These are phyloP conservation scores for Meteorus colon DNA, from an alignment of 2,888 invertebrate species.

Conservation along the genomic window DNA sequence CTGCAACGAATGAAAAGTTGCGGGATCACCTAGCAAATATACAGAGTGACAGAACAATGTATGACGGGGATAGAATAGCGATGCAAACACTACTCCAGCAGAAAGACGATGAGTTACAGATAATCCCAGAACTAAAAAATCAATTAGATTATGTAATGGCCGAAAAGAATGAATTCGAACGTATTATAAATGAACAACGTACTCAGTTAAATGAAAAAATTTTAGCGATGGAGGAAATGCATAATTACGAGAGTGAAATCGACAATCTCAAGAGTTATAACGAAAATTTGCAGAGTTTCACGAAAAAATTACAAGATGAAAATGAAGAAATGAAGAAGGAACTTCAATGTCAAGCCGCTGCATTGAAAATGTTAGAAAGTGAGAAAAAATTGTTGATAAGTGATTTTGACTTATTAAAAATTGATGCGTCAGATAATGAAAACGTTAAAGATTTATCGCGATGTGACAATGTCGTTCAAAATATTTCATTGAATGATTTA, in stretches of 20 bases:
- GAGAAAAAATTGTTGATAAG: neutral
- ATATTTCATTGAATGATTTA: neutral
- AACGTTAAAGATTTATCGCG: neutral
- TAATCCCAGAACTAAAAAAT: slow-evolving; percentile 27
- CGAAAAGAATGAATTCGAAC: slow-evolving; percentile 33
- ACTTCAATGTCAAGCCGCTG: neutral
- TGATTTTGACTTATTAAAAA: slow-evolving; percentile 26
- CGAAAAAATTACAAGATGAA: slow-evolving; percentile 37
- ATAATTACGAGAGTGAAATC: slow-evolving; percentile 42
- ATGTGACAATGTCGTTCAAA: neutral
- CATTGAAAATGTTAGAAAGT: neutral
- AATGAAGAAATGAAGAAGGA: slow-evolving; percentile 27
- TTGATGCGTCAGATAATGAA: neutral
- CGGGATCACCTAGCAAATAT: slow-evolving; percentile 36
- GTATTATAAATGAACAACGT: slow-evolving; percentile 37
- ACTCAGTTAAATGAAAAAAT: slow-evolving; percentile 37
- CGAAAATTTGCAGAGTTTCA: slow-evolving; percentile 32
- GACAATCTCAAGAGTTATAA: slow-evolving; percentile 39
- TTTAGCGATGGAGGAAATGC: slow-evolving; percentile 39
- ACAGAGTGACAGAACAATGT: slow-evolving; percentile 40
- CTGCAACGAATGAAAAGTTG: slow-evolving; percentile 46
- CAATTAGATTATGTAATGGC: slow-evolving; percentile 21
- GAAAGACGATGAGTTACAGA: slow-evolving; percentile 16
- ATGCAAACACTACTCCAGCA: slow-evolving; percentile 37
- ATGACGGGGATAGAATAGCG: slow-evolving; percentile 37